Evolutionary conservation across 2,888 invertebrate genomes (phyloP).

Genomic region (Thereva nobilitata): DNA sequence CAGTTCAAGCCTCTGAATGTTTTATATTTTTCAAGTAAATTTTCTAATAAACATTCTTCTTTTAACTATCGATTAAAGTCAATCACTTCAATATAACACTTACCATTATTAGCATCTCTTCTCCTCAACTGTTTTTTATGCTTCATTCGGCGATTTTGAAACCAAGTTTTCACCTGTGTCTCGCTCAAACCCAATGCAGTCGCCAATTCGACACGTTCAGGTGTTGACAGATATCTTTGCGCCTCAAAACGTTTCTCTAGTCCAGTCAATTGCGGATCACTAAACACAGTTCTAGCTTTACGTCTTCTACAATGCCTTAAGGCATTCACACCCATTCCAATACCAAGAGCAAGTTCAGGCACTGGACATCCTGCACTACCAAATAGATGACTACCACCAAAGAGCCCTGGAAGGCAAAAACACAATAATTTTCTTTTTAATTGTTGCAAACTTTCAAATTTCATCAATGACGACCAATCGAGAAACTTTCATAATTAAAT

Average conservation of each 20-base stretch:
- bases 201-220: constrained; percentile 93
- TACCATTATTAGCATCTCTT: constrained; percentile 56
- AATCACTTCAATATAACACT: constrained; percentile 41
- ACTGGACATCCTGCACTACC: constrained; percentile 52
- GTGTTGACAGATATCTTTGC: constrained; percentile 93
- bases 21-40: too few relatives aligned
- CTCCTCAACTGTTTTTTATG: constrained; percentile 83
- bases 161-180: constrained; percentile 98
- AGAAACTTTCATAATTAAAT: constrained; percentile 6
- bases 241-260: constrained; percentile 94
- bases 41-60: too few relatives aligned
- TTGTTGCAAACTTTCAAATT: too few relatives aligned
- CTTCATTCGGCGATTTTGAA: constrained; percentile 96
- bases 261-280: constrained; percentile 80
- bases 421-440: too few relatives aligned
- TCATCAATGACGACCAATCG: not conserved
- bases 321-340: constrained; percentile 63
- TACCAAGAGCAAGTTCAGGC: constrained; percentile 56
- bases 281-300: constrained; percentile 93
- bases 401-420: constrained; percentile 50
- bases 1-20: too few relatives aligned
- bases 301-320: constrained; percentile 92
- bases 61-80: not conserved
- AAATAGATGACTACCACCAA: constrained; percentile 56
- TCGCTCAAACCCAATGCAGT: constrained; percentile 91